Base-by-base conservation (phyloP, 1,140 invertebrate species). In the Papilio aristodemus region DNA sequence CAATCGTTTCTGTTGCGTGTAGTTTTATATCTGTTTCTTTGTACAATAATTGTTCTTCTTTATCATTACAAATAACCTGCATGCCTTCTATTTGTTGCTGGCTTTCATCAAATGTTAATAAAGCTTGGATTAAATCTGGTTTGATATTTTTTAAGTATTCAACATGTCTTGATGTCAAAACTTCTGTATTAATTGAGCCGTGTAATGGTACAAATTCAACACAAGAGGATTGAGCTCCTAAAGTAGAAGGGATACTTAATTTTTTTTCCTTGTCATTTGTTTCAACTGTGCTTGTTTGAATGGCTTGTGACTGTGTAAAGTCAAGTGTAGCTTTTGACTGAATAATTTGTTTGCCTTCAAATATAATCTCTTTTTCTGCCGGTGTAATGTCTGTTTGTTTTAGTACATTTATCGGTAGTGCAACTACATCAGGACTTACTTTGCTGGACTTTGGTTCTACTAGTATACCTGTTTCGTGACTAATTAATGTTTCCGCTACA, bases 321-420 rank as follows among this genome's bases (percentile, higher is more conserved):
- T 86, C 67, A 17, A 76, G 46, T 22, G 25, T 70, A 22, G 80
- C 67, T 38, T 76, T 77, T 41, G 66, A 74, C 64, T 64, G 59
- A 14, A 64, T 38, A 10, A 64, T 58, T 57, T 68, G 69, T 72
- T 71, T 8, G 68, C 80, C 46, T 4, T 57, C 8, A 6, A 91
- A 39, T 7, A 67, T 10, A 17, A 13, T 73, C 79, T 90, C 87
- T 64, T 70, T 83, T 73, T 91, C 89, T 22, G 78, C 84, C n/a
- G 76, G 17, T 37, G 88, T 72, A 37, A 81, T 79, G 82, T 89
- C 86, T 64, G 73, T 85, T 77, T 83, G 80, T 73, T 86, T 76
- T 71, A 87, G 36, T 50, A 80, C 80, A 54, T 73, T 71, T 43
- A 74, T 73, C 9, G 72, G 27, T 9, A 81, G 69, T n/a, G 81